Evolutionary conservation across 2,113 vertebrate genomes (phyloP), one percentile per base, ranked within the genome.

Genomic region (Halcyon senegalensis): DNA sequence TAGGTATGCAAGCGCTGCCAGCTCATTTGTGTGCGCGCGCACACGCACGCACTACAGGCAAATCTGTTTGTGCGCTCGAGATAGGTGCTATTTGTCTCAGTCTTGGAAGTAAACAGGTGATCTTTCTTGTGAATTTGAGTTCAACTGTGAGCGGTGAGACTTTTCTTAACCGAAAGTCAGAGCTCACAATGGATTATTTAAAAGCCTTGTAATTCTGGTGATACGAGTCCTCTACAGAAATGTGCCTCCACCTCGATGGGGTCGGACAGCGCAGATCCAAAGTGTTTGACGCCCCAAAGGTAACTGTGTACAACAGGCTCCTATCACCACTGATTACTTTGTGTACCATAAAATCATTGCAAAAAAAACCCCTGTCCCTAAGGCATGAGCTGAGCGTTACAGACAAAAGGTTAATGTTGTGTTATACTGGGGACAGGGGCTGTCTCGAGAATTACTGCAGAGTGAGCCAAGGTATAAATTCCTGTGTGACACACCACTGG

Each of bases 61-160:
- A 74, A 87, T 82, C 80, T 92, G 68, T 70, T 93, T 88, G 86
- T 82, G 91, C 17, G 64, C 74, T 82, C 79, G 81, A 96, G 89
- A 76, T 85, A 89, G 94, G 73, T 67, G 58, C 58, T 76, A 46
- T 96, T 95, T 94, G 83, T 95, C 90, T 94, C 89, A 53, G 84
- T 62, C 86, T 59, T 72, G 77, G 77, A 64, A 89, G 87, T 80
- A 84, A 90, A 77, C 58, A 88, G 94, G 58, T 72, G 76, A 88
- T 79, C 92, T 94, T 94, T 86, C 82, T 60, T 55, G 31, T 79
- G 70, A 70, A 81, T 96, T 88, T 51, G 76, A 31, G 79, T 91
- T 91, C 56, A 80, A 1, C 89, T 70, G n/a, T 31, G 53, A 94
- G 37, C 18, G 5, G 41, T 28, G 87, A 84, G 64, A 48, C 43